Evolutionary conservation across 2,888 invertebrate species (phyloP).

Genomic region (Pyrgus malvae): DNA sequence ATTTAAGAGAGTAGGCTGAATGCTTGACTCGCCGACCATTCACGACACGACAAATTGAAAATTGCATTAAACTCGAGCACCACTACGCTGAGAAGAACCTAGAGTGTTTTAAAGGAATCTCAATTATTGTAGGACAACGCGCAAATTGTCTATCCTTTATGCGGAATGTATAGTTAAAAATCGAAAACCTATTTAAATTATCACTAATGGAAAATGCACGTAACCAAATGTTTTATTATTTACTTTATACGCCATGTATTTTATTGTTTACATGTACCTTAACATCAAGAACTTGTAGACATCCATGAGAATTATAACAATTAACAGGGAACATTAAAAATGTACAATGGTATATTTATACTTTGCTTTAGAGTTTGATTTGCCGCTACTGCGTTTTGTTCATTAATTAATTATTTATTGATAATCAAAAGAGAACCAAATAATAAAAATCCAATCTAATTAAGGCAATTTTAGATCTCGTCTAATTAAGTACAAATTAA

Average conservation of each 20-base stretch:
- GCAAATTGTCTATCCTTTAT: not conserved
- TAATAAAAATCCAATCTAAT: slow-evolving; percentile 1
- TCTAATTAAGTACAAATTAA: slow-evolving; percentile 14
- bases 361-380: too few relatives aligned
- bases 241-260: too few relatives aligned
- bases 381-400: too few relatives aligned
- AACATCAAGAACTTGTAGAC: too few relatives aligned
- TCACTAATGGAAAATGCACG: too few relatives aligned
- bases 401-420: not conserved
- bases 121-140: not conserved
- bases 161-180: too few relatives aligned
- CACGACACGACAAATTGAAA: not conserved
- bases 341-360: too few relatives aligned
- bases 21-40: not conserved
- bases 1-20: not conserved
- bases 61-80: not conserved
- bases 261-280: too few relatives aligned
- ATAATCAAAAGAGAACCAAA: not conserved
- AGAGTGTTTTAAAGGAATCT: not conserved
- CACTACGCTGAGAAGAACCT: not conserved
- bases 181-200: too few relatives aligned
- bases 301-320: too few relatives aligned
- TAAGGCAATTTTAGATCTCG: slow-evolving; percentile 5
- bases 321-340: too few relatives aligned
- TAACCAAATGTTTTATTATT: too few relatives aligned